Evolutionary conservation across 2,888 invertebrate species (phyloP), one percentile per base, ranked within the genome.

Genomic region (Tipula lateralis): DNA sequence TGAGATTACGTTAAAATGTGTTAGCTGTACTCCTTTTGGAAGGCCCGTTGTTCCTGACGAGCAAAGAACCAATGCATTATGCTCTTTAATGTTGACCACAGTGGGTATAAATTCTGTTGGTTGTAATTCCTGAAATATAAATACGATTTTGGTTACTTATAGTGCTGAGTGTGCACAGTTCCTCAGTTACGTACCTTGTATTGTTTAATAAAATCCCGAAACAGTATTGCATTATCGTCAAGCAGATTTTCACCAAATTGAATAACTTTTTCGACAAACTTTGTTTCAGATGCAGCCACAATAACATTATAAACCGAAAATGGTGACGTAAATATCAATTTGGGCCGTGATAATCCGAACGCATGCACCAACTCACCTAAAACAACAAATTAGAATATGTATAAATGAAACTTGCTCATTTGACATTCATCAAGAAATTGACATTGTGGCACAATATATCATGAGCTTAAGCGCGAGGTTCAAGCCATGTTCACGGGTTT

Each of bases 31-130:
- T 30, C 95, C 95, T 89, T 96, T 96, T 0, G 96, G 94, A 85
- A 95, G 88, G 0, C 96, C 96, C 0, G 94, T 94, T 0, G 96
- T 96, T n/a, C 96, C 96, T 0, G 95, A 95, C 0, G 96, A 96
- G 88, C 94, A 95, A 87, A 95, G 93, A 86, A 96, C 92, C 0
- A 93, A 91, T 0, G 92, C 90, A 1, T 92, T 91, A 87, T 94
- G 92, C n/a, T 93, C 91, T 1, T 88, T 87, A 5, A 92, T 91
- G 87, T 94, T 91, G n/a, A 29, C 50, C 29, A 16, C 29, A 3
- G 50, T 4, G 2, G 29, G 30, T 12, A 16, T 81, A 6, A 66
- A 84, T 7, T 86, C 12, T 19, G n/a, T 66, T 24, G 66, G 32
- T 0, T 30, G n/a, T 6, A n/a, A 30, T 30, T 24, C 82, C 82